Evolutionary conservation across 2,113 vertebrate genomes (phyloP), one percentile per base, ranked within the genome.

Genomic region (Megaleporinus macrocephalus): DNA sequence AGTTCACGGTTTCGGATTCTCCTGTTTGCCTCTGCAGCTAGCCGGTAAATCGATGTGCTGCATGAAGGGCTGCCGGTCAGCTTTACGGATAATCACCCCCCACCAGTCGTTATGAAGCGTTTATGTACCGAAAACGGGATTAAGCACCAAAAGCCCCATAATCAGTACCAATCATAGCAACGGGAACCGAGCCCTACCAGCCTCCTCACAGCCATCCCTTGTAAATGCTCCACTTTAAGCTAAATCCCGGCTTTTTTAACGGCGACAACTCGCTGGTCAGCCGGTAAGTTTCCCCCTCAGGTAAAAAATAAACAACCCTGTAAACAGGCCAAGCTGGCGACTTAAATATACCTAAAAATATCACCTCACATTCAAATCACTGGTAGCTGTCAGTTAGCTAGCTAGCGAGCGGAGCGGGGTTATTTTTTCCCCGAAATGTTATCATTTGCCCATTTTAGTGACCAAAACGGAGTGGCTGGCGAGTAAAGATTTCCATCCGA

Each of bases 341-440:
- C 5, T 10, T 6, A 0, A 3, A 30, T 4, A 18, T 57, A 0
- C 7, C 63, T 6, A 41, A 27, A 78, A 72, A 16, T 51, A 76
- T 55, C 55, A 29, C 16, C 6, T 47, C 66, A 65, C 78, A 59
- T 27, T 15, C 51, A n/a, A 26, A 59, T 20, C 51, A 62, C 57
- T n/a, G 68, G 33, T 91, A 85, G 89, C 77, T 41, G 65, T 10
- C 5, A 20, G 30, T 20, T 3, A 0, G 82, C 90, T 86, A 3
- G 83, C 33, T 24, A 70, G 29, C 33, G 9, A 11, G 30, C 16
- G 18, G 55, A 57, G 18, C n/a, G n/a, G 55, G 90, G 87, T 91
- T 90, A 29, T 59, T 68, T 53, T 62, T 20, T 30, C 9, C 14
- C 2, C 24, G 18, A 24, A 14, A 22, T 49, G 65, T 76, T 61